A percentile compares a stretch with the other conserved stretches of the same genome.
phyloP scores from a whole-genome alignment of 1,140 invertebrate genomes.

The Psix sp. region DNA sequence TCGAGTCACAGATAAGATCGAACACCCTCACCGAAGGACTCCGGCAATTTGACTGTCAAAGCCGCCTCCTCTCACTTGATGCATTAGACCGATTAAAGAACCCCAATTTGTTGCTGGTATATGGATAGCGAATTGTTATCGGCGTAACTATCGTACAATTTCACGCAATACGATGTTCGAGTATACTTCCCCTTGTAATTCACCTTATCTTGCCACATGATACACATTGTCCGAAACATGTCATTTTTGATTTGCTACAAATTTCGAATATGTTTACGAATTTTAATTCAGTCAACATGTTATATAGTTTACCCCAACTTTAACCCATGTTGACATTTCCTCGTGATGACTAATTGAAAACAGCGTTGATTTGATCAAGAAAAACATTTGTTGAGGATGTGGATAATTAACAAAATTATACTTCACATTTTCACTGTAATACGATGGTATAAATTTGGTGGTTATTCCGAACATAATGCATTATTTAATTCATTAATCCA shows the following conservation, averaged over 20 bases:
- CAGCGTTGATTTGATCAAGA: too few relatives aligned
- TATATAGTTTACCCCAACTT: too few relatives aligned
- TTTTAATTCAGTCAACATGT: background rate
- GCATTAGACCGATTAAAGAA: conserved; percentile 65
- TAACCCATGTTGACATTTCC: too few relatives aligned
- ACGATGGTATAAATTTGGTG: too few relatives aligned
- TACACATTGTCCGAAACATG: conserved; percentile 50
- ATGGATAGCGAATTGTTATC: conserved; percentile 60
- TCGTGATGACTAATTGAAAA: too few relatives aligned
- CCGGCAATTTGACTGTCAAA: conserved; percentile 65
- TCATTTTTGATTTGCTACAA: conserved; percentile 33
- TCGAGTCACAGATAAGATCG: conserved; percentile 58
- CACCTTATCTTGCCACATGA: conserved; percentile 43
- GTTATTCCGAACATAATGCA: too few relatives aligned
- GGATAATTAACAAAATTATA: too few relatives aligned
- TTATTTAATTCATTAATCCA: too few relatives aligned
- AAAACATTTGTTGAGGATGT: too few relatives aligned
- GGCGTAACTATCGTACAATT: conserved; percentile 59
- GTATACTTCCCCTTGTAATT: conserved; percentile 52
- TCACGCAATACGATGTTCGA: conserved; percentile 59
- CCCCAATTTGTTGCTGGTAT: conserved; percentile 65
- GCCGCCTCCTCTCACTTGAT: conserved; percentile 60
- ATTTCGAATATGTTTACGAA: conserved; percentile 6
- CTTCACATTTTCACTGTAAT: too few relatives aligned
- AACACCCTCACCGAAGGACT: conserved; percentile 61